These are phyloP conservation scores for Seriola dumerili DNA, from an alignment of 2,113 vertebrate genomes.

Conservation along the genomic window DNA sequence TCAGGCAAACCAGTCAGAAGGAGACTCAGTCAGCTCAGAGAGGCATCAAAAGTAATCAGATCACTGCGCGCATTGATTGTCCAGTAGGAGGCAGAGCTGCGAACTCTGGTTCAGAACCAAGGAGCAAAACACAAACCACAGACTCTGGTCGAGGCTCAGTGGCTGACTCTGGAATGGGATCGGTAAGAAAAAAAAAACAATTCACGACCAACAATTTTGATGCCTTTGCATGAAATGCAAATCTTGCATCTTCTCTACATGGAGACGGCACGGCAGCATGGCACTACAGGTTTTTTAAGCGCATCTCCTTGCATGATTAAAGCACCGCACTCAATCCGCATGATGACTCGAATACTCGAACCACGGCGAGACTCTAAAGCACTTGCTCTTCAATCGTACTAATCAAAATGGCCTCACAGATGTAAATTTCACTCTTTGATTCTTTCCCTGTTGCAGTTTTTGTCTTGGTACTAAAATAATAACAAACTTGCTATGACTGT, in stretches of 20 bases:
- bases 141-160: constrained; percentile 59
- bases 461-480: constrained; percentile 3
- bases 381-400: constrained; percentile 2
- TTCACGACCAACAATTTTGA: neutral
- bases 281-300: constrained; percentile 14
- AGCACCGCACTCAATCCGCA: neutral
- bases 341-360: constrained; percentile 7
- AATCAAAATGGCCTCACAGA: constrained; percentile 29
- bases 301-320: constrained; percentile 36
- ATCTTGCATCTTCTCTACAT: neutral
- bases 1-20: constrained; percentile 2
- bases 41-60: neutral
- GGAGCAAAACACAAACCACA: constrained; percentile 4
- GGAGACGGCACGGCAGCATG: constrained; percentile 35
- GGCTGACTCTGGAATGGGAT: constrained; percentile 74
- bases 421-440: constrained; percentile 21
- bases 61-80: constrained; percentile 39
- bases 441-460: neutral
- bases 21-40: neutral
- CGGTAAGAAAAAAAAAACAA: constrained; percentile 69
- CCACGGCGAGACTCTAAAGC: neutral
- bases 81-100: constrained; percentile 15
- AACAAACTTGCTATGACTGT: neutral
- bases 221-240: constrained; percentile 48
- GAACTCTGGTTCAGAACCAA: constrained; percentile 18